These are phyloP conservation scores for Tenebrio molitor DNA, from an alignment of 1,140 invertebrate genomes.

Conservation along the genomic window DNA sequence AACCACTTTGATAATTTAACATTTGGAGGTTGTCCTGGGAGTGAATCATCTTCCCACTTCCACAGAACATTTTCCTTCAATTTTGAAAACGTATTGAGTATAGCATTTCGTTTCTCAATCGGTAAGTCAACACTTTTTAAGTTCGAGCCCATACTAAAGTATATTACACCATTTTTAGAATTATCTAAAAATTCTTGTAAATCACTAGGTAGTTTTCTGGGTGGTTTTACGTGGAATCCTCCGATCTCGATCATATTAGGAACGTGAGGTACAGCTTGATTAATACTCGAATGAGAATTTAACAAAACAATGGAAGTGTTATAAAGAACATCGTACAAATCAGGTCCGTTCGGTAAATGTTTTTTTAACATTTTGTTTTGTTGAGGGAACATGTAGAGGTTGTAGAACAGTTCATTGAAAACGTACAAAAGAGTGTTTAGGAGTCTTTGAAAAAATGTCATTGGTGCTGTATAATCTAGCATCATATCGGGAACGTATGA, in stretches of 20 bases:
- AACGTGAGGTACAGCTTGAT: slow-evolving; percentile 69
- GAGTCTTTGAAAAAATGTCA: slow-evolving; percentile 67
- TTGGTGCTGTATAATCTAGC: slow-evolving; percentile 60
- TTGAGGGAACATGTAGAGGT: slow-evolving; percentile 55
- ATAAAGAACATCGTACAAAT: slow-evolving; percentile 67
- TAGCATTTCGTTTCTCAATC: not conserved
- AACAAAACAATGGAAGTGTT: slow-evolving; percentile 70
- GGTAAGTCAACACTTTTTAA: slow-evolving; percentile 4
- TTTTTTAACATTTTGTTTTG: slow-evolving; percentile 63
- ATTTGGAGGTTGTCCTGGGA: slow-evolving; percentile 63
- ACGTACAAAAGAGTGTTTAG: slow-evolving; percentile 61
- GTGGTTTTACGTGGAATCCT: slow-evolving; percentile 68
- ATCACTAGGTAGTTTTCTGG: slow-evolving; percentile 64
- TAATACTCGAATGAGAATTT: slow-evolving; percentile 71
- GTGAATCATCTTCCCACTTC: slow-evolving; percentile 70
- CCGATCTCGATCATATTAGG: slow-evolving; percentile 71
- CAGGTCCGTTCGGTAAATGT: slow-evolving; percentile 67
- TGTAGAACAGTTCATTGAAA: slow-evolving; percentile 13
- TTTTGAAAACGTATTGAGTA: slow-evolving; percentile 10
- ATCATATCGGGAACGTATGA: slow-evolving; percentile 63
- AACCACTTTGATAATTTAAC: slow-evolving; percentile 22
- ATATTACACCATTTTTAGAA: not conserved
- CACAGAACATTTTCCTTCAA: slow-evolving; percentile 66
- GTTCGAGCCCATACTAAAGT: slow-evolving; percentile 5
- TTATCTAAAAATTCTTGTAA: slow-evolving; percentile 19